Percentiles rank a stretch among this genome's conserved stretches.
phyloP scores from a whole-genome alignment of 1,140 invertebrate genomes.

The Plodia interpunctella region DNA sequence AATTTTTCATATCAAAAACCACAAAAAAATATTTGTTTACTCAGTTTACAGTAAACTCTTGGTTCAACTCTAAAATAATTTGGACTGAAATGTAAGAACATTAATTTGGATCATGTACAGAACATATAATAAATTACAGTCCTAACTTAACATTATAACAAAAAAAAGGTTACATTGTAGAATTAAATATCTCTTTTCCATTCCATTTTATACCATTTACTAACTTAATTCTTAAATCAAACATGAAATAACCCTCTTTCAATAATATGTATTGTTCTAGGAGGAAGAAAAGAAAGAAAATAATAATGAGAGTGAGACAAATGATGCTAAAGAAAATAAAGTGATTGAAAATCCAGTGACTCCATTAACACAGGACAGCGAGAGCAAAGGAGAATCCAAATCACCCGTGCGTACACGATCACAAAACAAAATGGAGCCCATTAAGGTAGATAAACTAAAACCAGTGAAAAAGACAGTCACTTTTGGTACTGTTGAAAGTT shows the following conservation, averaged over 20 bases:
- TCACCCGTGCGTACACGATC: constrained; percentile 72
- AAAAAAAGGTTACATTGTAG: too few relatives aligned
- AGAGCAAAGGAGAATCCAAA: constrained; percentile 49
- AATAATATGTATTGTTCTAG: constrained; percentile 39
- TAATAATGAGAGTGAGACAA: constrained; percentile 60
- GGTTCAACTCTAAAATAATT: too few relatives aligned
- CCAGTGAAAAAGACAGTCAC: constrained; percentile 75
- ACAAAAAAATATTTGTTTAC: too few relatives aligned
- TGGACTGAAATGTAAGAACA: too few relatives aligned
- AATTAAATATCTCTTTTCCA: too few relatives aligned
- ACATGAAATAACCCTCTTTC: not conserved
- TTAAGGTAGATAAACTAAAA: constrained; percentile 63
- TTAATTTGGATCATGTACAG: too few relatives aligned
- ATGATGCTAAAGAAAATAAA: constrained; percentile 48
- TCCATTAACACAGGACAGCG: constrained; percentile 40
- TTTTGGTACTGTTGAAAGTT: constrained; percentile 75
- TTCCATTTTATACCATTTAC: too few relatives aligned
- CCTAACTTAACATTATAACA: too few relatives aligned
- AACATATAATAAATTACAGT: too few relatives aligned
- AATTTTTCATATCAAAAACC: too few relatives aligned
- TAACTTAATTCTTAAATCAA: too few relatives aligned
- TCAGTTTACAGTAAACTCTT: too few relatives aligned
- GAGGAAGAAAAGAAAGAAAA: constrained; percentile 75
- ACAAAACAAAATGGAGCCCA: constrained; percentile 74
- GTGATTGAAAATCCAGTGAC: constrained; percentile 34